Percentiles rank a stretch among this genome's conserved stretches.
Evolutionary conservation across 2,888 invertebrate genomes (phyloP).

Genomic region (Choristoneura rosaceana): DNA sequence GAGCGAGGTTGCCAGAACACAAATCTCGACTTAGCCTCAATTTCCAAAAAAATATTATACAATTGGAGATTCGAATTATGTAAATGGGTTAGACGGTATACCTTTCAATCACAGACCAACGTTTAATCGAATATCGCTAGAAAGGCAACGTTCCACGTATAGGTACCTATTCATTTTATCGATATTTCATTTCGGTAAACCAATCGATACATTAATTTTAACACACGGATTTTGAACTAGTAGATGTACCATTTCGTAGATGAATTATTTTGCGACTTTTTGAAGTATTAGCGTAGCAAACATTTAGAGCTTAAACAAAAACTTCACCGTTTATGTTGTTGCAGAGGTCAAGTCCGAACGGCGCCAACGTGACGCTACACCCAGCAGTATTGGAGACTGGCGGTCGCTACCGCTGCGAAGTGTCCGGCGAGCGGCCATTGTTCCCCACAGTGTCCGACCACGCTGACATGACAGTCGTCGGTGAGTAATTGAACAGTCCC

Average conservation of each 20-base stretch:
- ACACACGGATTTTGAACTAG: no score
- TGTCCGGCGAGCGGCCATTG: conserved; percentile 91
- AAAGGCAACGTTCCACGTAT: no score
- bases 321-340: conserved; percentile 30
- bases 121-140: no score
- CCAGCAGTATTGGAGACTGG: conserved; percentile 89
- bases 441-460: conserved; percentile 91
- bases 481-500: conserved; percentile 74
- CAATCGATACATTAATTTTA: no score
- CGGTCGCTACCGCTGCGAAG: conserved; percentile 91
- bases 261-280: no score
- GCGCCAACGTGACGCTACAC: conserved; percentile 87
- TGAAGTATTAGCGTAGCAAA: no score
- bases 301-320: no score
- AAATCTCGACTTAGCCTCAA: conserved; percentile 8
- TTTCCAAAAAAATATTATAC: not conserved
- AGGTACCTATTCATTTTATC: no score
- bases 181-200: no score
- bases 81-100: no score
- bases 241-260: no score
- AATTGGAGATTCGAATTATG: not conserved
- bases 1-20: not conserved
- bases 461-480: conserved; percentile 90
- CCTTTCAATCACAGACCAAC: no score
- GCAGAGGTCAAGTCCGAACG: conserved; percentile 88